Percentiles rank a stretch among this genome's conserved stretches.
Evolutionary conservation across 2,113 vertebrate species (phyloP).

Genomic region (Menura novaehollandiae): DNA sequence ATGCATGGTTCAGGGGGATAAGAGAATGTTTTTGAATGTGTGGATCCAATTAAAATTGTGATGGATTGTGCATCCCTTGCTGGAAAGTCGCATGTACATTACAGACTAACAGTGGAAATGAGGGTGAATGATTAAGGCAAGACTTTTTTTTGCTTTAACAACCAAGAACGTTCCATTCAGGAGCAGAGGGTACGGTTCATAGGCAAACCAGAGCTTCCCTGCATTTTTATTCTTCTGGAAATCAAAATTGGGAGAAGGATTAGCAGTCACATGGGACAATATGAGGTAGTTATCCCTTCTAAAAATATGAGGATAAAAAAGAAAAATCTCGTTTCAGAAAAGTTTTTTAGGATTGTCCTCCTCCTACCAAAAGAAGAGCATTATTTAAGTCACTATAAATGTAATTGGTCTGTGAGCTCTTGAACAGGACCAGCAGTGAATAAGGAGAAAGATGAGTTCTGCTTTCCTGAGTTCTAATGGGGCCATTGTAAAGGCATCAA

Average conservation of each 20-base stretch:
- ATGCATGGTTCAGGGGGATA: background rate
- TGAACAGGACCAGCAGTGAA: background rate
- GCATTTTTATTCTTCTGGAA: background rate
- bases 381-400: background rate
- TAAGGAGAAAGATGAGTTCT: background rate
- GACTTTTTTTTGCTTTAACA: background rate
- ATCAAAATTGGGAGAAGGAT: background rate
- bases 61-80: background rate
- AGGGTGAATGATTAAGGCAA: background rate
- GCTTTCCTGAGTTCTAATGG: background rate
- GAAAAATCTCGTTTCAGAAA: background rate
- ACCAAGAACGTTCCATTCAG: background rate
- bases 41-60: background rate
- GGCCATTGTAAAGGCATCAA: background rate
- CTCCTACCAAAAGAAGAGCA: fast-evolving
- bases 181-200: background rate
- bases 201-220: background rate
- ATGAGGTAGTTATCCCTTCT: background rate
- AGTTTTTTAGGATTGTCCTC: background rate
- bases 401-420: background rate
- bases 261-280: background rate
- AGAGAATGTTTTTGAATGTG: background rate
- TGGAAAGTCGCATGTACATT: background rate
- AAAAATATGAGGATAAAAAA: background rate
- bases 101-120: background rate